phyloP scores from a whole-genome alignment of 35 echinoderm and acorn worm genomes.

The Diadema setosum region DNA sequence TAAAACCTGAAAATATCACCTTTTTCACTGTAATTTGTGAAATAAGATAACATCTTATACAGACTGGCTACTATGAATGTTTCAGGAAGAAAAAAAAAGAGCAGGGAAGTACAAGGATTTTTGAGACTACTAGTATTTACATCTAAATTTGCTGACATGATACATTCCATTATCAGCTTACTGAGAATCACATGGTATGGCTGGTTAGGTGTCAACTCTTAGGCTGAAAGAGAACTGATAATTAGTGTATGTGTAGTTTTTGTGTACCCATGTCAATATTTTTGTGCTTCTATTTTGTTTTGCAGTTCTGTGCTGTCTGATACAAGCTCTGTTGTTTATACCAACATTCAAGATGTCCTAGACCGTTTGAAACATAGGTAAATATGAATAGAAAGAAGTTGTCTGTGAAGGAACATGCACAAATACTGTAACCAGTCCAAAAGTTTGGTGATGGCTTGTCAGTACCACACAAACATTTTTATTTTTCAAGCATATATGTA shows the following conservation, averaged over 20 bases:
- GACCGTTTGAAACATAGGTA: not conserved
- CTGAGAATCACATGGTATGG: not conserved
- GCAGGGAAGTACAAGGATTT: too few relatives aligned
- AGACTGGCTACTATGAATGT: too few relatives aligned
- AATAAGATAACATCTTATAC: too few relatives aligned
- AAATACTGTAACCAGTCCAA: too few relatives aligned
- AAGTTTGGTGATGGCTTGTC: too few relatives aligned
- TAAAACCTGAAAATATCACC: not conserved
- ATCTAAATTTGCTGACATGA: not conserved
- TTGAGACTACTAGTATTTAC: too few relatives aligned
- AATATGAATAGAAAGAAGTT: not conserved
- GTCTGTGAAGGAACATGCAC: not conserved
- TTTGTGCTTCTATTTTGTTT: not conserved
- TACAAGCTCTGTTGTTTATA: not conserved
- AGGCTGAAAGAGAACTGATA: not conserved
- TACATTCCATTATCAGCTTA: not conserved
- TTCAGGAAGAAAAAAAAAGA: too few relatives aligned
- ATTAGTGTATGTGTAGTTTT: not conserved
- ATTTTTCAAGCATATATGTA: too few relatives aligned
- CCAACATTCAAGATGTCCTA: not conserved
- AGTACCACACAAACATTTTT: too few relatives aligned
- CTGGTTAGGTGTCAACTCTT: not conserved
- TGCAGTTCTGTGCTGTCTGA: not conserved
- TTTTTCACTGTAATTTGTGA: not conserved
- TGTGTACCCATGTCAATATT: not conserved